phyloP scores from a whole-genome alignment of 1,140 invertebrate species.

The Ostrea denselamellosa region DNA sequence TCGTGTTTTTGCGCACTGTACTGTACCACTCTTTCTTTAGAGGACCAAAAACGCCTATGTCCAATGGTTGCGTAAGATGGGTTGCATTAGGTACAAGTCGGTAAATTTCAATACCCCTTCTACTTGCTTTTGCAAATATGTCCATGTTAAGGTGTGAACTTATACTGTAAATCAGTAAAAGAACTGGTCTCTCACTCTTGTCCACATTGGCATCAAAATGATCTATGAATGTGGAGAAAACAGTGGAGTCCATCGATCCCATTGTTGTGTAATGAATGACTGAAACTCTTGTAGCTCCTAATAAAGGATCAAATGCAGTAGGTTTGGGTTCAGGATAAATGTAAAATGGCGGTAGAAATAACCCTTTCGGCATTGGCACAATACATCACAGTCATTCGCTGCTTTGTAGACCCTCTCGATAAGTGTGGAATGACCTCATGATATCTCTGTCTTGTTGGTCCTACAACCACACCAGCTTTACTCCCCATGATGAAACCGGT shows the following conservation, averaged over 20 bases:
- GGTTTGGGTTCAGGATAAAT: slow-evolving; percentile 52
- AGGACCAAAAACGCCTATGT: slow-evolving; percentile 51
- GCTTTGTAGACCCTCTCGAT: no score
- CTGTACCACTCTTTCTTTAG: slow-evolving; percentile 51
- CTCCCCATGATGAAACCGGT: no score
- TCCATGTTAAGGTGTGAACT: neutral
- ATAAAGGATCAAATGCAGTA: slow-evolving; percentile 44
- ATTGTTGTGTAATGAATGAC: slow-evolving; percentile 51
- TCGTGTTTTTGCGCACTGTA: slow-evolving; percentile 45
- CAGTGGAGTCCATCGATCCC: slow-evolving; percentile 52
- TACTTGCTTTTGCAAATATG: slow-evolving; percentile 20
- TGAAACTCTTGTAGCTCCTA: slow-evolving; percentile 31
- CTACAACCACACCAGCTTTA: no score
- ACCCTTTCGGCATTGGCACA: slow-evolving; percentile 42
- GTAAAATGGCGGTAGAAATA: slow-evolving; percentile 48
- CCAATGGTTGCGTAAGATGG: slow-evolving; percentile 51
- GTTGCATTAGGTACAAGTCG: slow-evolving; percentile 53
- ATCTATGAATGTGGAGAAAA: slow-evolving; percentile 50
- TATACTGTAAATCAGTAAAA: slow-evolving; percentile 9
- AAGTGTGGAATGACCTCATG: no score
- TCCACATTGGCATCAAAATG: slow-evolving; percentile 47
- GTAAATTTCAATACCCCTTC: slow-evolving; percentile 51
- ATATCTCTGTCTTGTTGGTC: no score
- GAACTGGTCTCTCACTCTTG: slow-evolving; percentile 5
- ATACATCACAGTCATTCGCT: no score